Evolutionary conservation across 2,113 vertebrate genomes (phyloP), one percentile per base, ranked within the genome.

Genomic region (Neopipo cinnamomea): DNA sequence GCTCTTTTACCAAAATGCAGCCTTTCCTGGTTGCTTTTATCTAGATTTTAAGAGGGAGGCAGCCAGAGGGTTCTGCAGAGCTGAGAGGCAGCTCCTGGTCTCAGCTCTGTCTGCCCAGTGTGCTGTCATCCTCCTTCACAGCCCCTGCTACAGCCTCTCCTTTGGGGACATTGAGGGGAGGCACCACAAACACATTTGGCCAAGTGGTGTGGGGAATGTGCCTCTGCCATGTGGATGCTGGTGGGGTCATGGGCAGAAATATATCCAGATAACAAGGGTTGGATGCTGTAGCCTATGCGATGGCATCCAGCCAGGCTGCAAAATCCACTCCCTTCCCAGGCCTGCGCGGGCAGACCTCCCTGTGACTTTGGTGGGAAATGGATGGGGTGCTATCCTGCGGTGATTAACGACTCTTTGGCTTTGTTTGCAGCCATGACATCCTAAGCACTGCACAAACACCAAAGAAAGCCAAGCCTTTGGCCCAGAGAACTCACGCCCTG

Each of bases 261-360:
- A 2, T 22, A 88, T 28, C 10, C 5, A 5, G 53, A 82, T 33
- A 61, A 59, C 23, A 72, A 41, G 23, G n/a, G 41, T 3, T 82
- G 53, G 66, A 44, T 62, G 50, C 35, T 79, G 62, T 56, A 89
- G 47, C 44, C 58, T 37, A 25, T 0, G 0, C 6, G 0, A 3
- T 6, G 65, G 76, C 44, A 80, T 30, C 13, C 0, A 0, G 76
- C 44, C 1, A 4, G 47, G 35, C 24, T 13, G 24, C 47, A 0
- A 1, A 4, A 47, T 55, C 44, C 6, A 5, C 67, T 83, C 79
- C 73, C 52, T 46, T 46, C 50, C 44, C 0, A 8, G 84, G 56
- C 55, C 35, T 11, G 6, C 6, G 13, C 0, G 3, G 73, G 70
- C 66, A 91, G 73, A 88, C 53, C 14, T 89, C 41, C 61, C 56